These are phyloP conservation scores for Eubasilissa regina DNA, from an alignment of 1,140 invertebrate genomes.

Conservation along the genomic window DNA sequence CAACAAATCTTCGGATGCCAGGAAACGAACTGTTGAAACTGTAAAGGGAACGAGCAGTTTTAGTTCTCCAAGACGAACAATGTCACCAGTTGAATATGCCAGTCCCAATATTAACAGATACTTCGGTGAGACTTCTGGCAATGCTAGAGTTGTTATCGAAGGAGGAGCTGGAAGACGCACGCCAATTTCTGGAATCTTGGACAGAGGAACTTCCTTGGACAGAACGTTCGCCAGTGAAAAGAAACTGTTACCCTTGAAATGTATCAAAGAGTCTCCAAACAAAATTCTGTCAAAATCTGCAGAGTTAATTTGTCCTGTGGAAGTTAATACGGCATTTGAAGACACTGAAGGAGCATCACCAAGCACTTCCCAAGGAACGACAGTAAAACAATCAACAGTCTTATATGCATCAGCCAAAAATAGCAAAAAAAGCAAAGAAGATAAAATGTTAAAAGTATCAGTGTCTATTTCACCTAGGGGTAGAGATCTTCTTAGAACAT, in stretches of 20 bases:
- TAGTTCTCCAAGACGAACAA: constrained; percentile 67
- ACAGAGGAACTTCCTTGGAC: constrained; percentile 69
- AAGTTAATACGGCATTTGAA: constrained; percentile 62
- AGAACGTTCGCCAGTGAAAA: constrained; percentile 67
- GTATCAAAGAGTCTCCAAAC: constrained; percentile 50
- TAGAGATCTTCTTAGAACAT: constrained; percentile 64
- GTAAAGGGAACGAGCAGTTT: constrained; percentile 67
- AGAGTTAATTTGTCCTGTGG: constrained; percentile 74
- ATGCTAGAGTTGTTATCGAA: constrained; percentile 66
- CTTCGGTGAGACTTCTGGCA: constrained; percentile 51
- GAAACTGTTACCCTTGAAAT: constrained; percentile 58
- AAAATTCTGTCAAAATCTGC: constrained; percentile 65
- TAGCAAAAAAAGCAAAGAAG: constrained; percentile 62
- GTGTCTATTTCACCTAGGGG: constrained; percentile 70
- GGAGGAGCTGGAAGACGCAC: constrained; percentile 70
- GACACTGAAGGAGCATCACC: constrained; percentile 44
- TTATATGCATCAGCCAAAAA: constrained; percentile 65
- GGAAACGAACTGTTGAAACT: constrained; percentile 57
- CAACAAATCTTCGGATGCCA: constrained; percentile 56
- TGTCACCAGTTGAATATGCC: constrained; percentile 68
- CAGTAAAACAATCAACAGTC: constrained; percentile 66
- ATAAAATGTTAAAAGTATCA: constrained; percentile 69
- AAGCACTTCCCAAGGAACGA: constrained; percentile 58
- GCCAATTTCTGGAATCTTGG: constrained; percentile 70
- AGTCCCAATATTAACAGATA: constrained; percentile 62